Base-by-base conservation (phyloP, 2,797 vertebrate genomes). In the Xiphophorus birchmanni region DNA sequence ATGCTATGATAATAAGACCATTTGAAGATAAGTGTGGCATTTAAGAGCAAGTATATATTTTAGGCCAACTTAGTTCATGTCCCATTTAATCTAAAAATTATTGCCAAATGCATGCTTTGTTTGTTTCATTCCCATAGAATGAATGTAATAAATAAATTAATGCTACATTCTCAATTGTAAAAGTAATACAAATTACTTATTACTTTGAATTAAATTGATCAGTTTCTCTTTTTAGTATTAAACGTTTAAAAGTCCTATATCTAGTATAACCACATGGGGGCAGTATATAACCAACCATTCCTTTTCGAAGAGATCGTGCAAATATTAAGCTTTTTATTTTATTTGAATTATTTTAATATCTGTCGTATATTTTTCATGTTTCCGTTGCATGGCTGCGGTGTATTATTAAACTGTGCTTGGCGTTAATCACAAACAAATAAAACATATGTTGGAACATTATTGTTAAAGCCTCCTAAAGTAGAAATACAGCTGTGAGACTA, bases 261-360 rank as follows among this genome's bases (percentile, higher is more conserved):
- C 71, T 32, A 47, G 2, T 75, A 4, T 88, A 76, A 47, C 92
- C 95, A 95, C 87, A 85, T 86, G 94, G 84, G 83, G 94, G 95
- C 4, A 78, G 75, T 82, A 81, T 76, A 56, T 2, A 67, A 80
- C 72, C 76, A 77, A 83, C 79, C 78, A 1, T 75, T 29, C 13
- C 5, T 72, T 72, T 29, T 8, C 23, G 0, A 47, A 1, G 12
- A 17, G 26, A 45, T 47, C 2, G 29, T 29, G 12, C 26, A n/a
- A 69, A 42, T 42, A 42, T 13, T 67, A 7, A 69, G 65, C 65
- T 23, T 65, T 65, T 65, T 37, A 9, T 65, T 37, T 10, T 1
- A 4, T 69, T 69, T 40, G 4, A n/a, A 71, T 44, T 26, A 42
- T n/a, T 67, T n/a, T 56, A n/a, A n/a, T 11, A 56, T 37, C 32